Percentiles rank a stretch among this genome's conserved stretches.
Conservation (phyloP, 2,888 invertebrate genomes). For the Stomorhina lunata region DNA sequence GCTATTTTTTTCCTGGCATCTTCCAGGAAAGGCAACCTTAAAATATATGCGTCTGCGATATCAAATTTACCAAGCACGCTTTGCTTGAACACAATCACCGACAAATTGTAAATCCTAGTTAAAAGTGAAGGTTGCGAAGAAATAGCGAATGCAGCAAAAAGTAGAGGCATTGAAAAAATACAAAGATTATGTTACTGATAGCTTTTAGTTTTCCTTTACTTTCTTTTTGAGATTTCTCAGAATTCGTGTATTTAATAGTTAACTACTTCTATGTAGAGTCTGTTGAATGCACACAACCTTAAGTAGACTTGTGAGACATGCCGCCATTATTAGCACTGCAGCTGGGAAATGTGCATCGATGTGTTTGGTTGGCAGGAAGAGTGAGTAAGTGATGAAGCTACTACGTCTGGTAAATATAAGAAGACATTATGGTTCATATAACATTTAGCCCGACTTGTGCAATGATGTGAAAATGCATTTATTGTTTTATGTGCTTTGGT, state of each 20-base stretch:
- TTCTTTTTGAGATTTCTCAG: constrained; percentile 11
- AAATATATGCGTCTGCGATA: constrained; percentile 7
- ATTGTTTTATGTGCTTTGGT: constrained; percentile 31
- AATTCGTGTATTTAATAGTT: neutral
- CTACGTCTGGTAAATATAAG: neutral
- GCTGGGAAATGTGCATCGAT: constrained; percentile 14
- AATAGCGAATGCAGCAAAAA: neutral
- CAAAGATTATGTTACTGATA: constrained; percentile 11
- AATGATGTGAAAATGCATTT: constrained; percentile 54
- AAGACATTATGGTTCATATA: constrained; percentile 32
- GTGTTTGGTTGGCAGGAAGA: constrained; percentile 3
- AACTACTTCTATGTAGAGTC: neutral
- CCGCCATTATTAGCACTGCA: constrained; percentile 44
- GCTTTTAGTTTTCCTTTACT: constrained; percentile 33
- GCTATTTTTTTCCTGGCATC: neutral
- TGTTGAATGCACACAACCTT: constrained; percentile 6
- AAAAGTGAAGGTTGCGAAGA: constrained; percentile 28
- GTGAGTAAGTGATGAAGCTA: neutral
- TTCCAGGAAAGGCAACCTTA: neutral
- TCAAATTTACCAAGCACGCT: constrained; percentile 50
- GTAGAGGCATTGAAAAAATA: neutral
- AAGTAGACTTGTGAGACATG: constrained; percentile 44
- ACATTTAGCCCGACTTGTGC: constrained; percentile 44
- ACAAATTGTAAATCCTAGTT: constrained; percentile 53
- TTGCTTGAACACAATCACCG: constrained; percentile 32